Percentiles rank a stretch among this genome's conserved stretches.
phyloP scores from a whole-genome alignment of 23 tunicate genomes.

The Oikopleura dioica region DNA sequence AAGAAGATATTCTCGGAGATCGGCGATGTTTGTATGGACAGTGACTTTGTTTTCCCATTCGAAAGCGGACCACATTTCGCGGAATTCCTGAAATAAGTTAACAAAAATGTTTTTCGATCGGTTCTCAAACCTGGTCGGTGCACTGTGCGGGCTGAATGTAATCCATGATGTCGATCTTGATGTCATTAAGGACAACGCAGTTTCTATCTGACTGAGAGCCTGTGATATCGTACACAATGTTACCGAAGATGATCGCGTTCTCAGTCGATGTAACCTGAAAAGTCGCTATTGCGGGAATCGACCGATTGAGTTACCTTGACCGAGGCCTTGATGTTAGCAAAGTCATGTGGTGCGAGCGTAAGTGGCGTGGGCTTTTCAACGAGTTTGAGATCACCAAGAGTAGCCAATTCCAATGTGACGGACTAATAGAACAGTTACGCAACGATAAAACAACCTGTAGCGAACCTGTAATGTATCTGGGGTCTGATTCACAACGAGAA shows the following conservation, averaged over 20 bases:
- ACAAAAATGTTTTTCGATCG: too few relatives aligned
- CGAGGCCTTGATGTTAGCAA: slow-evolving; percentile 86
- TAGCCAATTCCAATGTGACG: neutral
- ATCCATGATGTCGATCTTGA: slow-evolving; percentile 94
- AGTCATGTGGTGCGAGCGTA: slow-evolving; percentile 90
- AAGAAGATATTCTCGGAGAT: slow-evolving; percentile 28
- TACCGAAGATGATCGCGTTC: slow-evolving; percentile 85
- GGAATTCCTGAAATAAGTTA: slow-evolving; percentile 12
- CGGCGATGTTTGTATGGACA: slow-evolving; percentile 50
- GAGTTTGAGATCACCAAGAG: slow-evolving; percentile 61
- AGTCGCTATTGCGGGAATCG: neutral
- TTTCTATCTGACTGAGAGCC: slow-evolving; percentile 80
- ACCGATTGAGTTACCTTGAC: slow-evolving; percentile 30
- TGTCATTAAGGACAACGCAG: slow-evolving; percentile 88
- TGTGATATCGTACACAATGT: slow-evolving; percentile 80
- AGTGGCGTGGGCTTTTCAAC: slow-evolving; percentile 87
- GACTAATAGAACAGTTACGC: too few relatives aligned
- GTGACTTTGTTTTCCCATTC: slow-evolving; percentile 96
- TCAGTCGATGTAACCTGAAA: slow-evolving; percentile 63
- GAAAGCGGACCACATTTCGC: slow-evolving; percentile 98
- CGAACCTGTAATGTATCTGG: slow-evolving; percentile 71
- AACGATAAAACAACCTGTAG: too few relatives aligned
- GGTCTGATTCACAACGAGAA: slow-evolving; percentile 77
- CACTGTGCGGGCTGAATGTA: slow-evolving; percentile 74
- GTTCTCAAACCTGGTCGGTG: slow-evolving; percentile 91